phyloP scores from a whole-genome alignment of 2,113 vertebrate genomes.

The Empidonax traillii region DNA sequence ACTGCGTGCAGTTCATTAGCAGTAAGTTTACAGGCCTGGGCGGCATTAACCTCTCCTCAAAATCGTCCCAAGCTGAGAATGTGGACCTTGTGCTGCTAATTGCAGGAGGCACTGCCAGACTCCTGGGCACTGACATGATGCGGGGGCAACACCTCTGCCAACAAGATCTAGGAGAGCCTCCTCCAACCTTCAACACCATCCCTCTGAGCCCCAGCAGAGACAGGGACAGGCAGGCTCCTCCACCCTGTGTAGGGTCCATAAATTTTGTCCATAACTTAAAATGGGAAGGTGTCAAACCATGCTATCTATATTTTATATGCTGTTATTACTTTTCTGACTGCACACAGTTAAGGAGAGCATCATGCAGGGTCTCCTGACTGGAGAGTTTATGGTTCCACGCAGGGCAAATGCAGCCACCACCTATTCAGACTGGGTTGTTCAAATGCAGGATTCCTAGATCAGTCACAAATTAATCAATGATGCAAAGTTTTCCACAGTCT shows the following conservation, averaged over 20 bases:
- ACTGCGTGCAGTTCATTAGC: constrained; percentile 16
- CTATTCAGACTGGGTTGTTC: neutral
- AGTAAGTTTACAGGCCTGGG: neutral
- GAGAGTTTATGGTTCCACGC: neutral
- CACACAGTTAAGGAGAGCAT: neutral
- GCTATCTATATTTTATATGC: constrained; percentile 29
- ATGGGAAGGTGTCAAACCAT: constrained; percentile 26
- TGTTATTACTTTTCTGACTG: constrained; percentile 11
- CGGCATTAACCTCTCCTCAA: constrained; percentile 34
- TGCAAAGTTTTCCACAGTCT: neutral
- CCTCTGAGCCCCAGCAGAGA: accelerated
- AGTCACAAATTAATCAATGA: neutral
- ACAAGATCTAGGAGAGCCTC: neutral
- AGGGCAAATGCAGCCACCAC: neutral
- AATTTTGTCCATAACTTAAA: constrained; percentile 42
- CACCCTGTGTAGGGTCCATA: neutral
- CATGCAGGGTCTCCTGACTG: neutral
- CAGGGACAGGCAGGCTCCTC: neutral
- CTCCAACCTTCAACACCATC: accelerated
- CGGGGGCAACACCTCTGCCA: neutral
- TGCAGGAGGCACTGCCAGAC: neutral
- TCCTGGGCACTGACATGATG: neutral
- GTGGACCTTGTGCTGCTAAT: constrained; percentile 24
- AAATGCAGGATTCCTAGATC: neutral
- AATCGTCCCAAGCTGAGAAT: constrained; percentile 12